Conservation (phyloP, 1,140 invertebrate species). For the Chelonus insularis region DNA sequence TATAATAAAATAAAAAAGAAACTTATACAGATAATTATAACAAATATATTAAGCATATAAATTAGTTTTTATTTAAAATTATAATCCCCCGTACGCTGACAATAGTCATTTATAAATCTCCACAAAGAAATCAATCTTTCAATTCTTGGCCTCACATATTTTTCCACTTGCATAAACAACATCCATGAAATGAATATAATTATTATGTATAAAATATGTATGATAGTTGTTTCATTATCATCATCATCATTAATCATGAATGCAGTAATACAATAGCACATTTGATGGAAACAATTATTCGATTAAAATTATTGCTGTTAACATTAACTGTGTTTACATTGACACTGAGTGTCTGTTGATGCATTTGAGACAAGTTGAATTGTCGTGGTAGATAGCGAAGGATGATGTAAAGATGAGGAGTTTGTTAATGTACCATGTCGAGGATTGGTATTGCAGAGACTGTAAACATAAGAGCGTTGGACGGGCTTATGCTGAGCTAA, state of each 20-base stretch:
- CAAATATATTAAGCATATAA: no score
- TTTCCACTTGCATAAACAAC: no score
- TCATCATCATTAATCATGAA: not conserved
- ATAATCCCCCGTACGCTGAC: no score
- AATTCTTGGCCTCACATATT: no score
- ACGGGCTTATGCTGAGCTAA: slow-evolving; percentile 88
- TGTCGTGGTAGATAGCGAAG: slow-evolving; percentile 47
- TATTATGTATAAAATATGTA: no score
- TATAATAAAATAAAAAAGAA: no score
- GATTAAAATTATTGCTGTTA: slow-evolving; percentile 20
- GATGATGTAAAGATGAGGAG: slow-evolving; percentile 48
- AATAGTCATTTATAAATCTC: no score
- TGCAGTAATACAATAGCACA: not conserved
- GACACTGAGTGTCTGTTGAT: slow-evolving; percentile 49
- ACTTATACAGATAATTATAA: no score
- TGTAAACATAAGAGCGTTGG: slow-evolving; percentile 82
- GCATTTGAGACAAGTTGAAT: slow-evolving; percentile 57
- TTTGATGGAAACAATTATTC: not conserved
- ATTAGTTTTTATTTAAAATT: no score
- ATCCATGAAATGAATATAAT: no score
- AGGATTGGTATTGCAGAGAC: slow-evolving; percentile 57
- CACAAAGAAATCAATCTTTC: no score
- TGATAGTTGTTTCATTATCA: not conserved
- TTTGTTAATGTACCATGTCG: slow-evolving; percentile 46
- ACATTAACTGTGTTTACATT: slow-evolving; percentile 58